Percentiles rank a stretch among this genome's conserved stretches.
These are phyloP conservation scores for Pipistrellus pygmaeus DNA, from an alignment of 2,797 vertebrate species.

Conservation along the genomic window DNA sequence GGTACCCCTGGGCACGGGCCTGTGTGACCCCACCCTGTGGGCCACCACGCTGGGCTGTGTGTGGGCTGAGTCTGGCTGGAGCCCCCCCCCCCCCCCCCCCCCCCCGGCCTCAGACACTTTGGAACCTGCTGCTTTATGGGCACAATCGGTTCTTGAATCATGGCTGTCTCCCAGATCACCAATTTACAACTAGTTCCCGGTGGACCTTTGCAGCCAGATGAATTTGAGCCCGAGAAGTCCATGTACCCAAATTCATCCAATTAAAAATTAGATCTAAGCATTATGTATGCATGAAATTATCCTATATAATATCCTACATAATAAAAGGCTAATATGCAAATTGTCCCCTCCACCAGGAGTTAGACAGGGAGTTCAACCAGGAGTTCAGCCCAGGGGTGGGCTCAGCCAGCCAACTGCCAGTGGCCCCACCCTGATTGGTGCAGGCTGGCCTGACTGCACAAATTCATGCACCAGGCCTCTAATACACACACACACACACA, in stretches of 20 bases:
- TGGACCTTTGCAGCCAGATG: not conserved
- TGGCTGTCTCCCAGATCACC: not conserved
- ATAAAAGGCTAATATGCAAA: too few species aligned
- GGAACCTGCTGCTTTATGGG: not conserved
- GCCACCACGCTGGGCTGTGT: not conserved
- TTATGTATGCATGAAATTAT: not conserved
- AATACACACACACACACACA: too few species aligned
- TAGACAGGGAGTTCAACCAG: too few species aligned
- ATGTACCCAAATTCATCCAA: not conserved
- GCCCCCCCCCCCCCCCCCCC: fast-evolving
- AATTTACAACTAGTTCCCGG: not conserved
- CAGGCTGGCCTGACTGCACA: too few species aligned
- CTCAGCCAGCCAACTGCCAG: too few species aligned
- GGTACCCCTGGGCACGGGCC: fast-evolving
- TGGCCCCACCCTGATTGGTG: too few species aligned
- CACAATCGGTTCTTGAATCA: not conserved
- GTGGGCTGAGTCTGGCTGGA: not conserved
- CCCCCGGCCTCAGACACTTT: not conserved
- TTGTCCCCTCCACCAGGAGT: too few species aligned
- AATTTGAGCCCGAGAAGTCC: not conserved
- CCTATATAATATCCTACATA: too few species aligned
- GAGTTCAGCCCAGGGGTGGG: too few species aligned
- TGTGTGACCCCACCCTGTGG: fast-evolving
- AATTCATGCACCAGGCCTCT: too few species aligned
- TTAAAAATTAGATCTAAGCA: not conserved